Evolutionary conservation across 2,888 invertebrate genomes (phyloP), one percentile per base, ranked within the genome.

Genomic region (Ryuthela nishihirai): DNA sequence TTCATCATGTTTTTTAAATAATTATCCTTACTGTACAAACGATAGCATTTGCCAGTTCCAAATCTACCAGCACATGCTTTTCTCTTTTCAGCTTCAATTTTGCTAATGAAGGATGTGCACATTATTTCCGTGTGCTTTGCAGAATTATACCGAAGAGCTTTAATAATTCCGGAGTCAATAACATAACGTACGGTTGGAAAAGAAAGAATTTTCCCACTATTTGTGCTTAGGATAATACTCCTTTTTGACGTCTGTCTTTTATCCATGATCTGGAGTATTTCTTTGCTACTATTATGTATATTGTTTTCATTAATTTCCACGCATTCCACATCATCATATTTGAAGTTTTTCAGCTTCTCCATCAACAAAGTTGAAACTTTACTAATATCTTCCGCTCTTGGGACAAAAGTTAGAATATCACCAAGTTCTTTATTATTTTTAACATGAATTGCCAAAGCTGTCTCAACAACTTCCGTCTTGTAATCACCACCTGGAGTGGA

Each of bases 1-100:
- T 3, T 10, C 59, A n/a, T n/a, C n/a, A 59, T 59, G 20, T 59
- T 46, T 25, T 39, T 26, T 3, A 4, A n/a, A 43, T 48, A 59
- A 44, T 59, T 42, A 9, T 38, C 21, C 25, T 53, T 59, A 20
- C 24, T 59, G 20, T 48, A 59, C 5, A 48, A 42, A 23, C 48
- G 38, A 39, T 48, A 59, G 26, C 53, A 59, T 18, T 42, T 34
- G 10, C 59, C 59, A 29, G 38, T 17, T 5, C 9, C 12, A 25
- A 4, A 43, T 23, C 21, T 15, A 23, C 59, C 53, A 9, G 39
- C 48, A 29, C 49, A 24, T 21, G 7, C 29, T 48, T 52, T 47
- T 24, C 59, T 23, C 17, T 48, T 10, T 10, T 39, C 36, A 18
- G 48, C 42, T 34, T 17, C 40, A 17, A 18, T 15, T n/a, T 26